phyloP scores from a whole-genome alignment of 2,888 invertebrate species.

The Erynnis tages region DNA sequence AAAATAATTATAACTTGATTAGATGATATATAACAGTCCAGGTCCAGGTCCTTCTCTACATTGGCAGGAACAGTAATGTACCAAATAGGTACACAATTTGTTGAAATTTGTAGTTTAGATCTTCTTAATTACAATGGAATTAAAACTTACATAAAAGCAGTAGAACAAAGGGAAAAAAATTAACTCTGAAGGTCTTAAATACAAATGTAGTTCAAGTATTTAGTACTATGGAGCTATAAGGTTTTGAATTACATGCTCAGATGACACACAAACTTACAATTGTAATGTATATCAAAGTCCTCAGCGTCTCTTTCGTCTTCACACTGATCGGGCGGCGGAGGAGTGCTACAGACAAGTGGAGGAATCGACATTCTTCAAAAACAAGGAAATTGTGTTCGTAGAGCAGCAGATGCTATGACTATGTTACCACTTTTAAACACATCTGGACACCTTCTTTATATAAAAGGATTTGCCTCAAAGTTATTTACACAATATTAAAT shows the following conservation, averaged over 20 bases:
- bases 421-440: conserved; percentile 8
- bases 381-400: conserved; percentile 9
- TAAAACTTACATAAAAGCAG: background rate
- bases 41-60: too few relatives aligned
- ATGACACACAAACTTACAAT: conserved; percentile 52
- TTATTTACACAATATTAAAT: conserved; percentile 5
- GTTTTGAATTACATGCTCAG: background rate
- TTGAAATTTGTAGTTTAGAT: too few relatives aligned
- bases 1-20: conserved; percentile 24
- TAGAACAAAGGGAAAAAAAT: conserved; percentile 16
- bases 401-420: background rate
- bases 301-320: conserved; percentile 83
- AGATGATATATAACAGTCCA: too few relatives aligned
- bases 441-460: background rate
- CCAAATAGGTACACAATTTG: too few relatives aligned
- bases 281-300: conserved; percentile 71
- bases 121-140: too few relatives aligned
- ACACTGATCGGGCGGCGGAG: conserved; percentile 84
- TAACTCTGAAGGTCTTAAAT: conserved; percentile 16
- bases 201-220: background rate
- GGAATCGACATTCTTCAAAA: conserved; percentile 81
- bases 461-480: conserved; percentile 8
- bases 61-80: too few relatives aligned
- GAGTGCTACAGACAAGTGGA: conserved; percentile 84
- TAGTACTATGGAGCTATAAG: too few relatives aligned